A percentile compares a stretch with the other conserved stretches of the same genome.
Evolutionary conservation across 2,113 vertebrate genomes (phyloP).

Genomic region (Seriola aureovittata): DNA sequence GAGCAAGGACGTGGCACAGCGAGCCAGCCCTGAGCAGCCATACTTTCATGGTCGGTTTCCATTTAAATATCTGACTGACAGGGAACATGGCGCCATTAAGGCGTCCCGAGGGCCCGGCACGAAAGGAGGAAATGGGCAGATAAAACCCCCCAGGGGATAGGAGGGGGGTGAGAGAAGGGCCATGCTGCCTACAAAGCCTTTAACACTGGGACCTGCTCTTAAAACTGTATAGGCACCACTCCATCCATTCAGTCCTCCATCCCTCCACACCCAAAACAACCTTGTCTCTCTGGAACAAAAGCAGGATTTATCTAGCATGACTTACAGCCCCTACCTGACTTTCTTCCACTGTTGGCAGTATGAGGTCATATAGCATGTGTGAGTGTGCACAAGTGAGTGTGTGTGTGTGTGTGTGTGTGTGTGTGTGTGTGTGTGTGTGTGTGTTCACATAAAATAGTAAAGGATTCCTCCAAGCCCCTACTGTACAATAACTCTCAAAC

Average conservation of each 20-base stretch:
- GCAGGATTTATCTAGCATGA: constrained; percentile 84
- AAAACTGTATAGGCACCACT: constrained; percentile 70
- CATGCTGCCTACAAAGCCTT: constrained; percentile 65
- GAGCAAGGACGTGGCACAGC: constrained; percentile 81
- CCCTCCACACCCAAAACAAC: constrained; percentile 82
- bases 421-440: constrained; percentile 17
- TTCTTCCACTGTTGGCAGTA: constrained; percentile 64
- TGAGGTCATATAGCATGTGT: constrained; percentile 75
- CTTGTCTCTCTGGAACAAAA: constrained; percentile 81
- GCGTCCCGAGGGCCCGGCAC: constrained; percentile 76
- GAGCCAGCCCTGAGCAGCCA: constrained; percentile 80
- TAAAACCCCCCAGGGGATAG: constrained; percentile 80
- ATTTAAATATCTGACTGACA: constrained; percentile 86
- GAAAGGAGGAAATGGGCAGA: constrained; percentile 83
- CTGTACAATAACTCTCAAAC: constrained; percentile 58
- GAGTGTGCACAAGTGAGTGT: constrained; percentile 56
- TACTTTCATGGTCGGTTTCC: constrained; percentile 86
- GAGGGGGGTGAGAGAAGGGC: constrained; percentile 77
- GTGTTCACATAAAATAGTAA: constrained; percentile 62
- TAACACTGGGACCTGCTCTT: constrained; percentile 76
- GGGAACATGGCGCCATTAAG: constrained; percentile 86
- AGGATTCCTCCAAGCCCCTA: constrained; percentile 57
- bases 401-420: constrained; percentile 60
- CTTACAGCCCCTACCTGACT: constrained; percentile 73
- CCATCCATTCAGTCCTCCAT: constrained; percentile 62